phyloP scores from a whole-genome alignment of 92 coral and sea anemone species.

The Actinernus sp. region DNA sequence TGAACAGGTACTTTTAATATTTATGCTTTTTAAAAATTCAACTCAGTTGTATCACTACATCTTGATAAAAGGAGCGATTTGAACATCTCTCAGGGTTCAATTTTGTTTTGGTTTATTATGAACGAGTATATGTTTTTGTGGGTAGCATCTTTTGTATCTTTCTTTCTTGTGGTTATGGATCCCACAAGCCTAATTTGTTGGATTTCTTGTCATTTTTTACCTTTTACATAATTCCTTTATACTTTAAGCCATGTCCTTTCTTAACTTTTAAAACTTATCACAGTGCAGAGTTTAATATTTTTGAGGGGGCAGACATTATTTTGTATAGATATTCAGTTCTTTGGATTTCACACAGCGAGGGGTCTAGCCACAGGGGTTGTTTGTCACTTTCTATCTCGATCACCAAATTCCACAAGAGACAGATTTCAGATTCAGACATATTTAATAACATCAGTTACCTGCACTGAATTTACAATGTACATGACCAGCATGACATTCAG shows the following conservation, averaged over 20 bases:
- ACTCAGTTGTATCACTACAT: too few relatives aligned
- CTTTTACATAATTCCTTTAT: too few relatives aligned
- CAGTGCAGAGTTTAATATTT: background rate
- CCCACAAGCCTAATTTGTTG: too few relatives aligned
- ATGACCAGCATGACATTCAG: slow-evolving; percentile 93
- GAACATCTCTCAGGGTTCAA: too few relatives aligned
- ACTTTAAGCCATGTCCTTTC: background rate
- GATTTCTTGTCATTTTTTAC: too few relatives aligned
- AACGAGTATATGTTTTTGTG: background rate
- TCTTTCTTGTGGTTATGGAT: background rate
- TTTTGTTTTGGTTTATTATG: too few relatives aligned
- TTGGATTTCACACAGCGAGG: background rate
- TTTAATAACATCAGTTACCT: slow-evolving; percentile 77
- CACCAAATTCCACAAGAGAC: slow-evolving; percentile 8
- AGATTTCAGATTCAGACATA: slow-evolving; percentile 35
- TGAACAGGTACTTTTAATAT: too few relatives aligned
- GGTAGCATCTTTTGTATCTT: background rate
- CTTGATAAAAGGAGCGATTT: too few relatives aligned
- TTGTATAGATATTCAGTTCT: background rate
- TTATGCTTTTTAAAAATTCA: too few relatives aligned
- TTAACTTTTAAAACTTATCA: background rate
- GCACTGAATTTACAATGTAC: slow-evolving; percentile 86
- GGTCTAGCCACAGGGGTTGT: background rate
- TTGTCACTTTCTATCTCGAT: too few relatives aligned
- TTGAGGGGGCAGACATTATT: background rate